Conservation (phyloP, 1,140 invertebrate genomes). For the Drosophila neocordata region DNA sequence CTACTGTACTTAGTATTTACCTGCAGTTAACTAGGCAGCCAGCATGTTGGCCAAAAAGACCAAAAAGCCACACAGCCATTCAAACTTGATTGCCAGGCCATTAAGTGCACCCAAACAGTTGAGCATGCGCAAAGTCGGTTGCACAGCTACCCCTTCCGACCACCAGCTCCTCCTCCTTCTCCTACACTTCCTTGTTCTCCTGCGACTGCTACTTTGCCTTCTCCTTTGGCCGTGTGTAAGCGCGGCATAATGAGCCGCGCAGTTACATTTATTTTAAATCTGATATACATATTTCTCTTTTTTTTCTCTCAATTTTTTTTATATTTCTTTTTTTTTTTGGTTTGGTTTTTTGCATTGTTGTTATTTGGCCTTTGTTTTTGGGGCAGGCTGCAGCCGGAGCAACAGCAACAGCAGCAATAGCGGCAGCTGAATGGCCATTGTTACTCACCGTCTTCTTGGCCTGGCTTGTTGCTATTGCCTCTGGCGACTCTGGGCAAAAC, state of each 20-base stretch:
- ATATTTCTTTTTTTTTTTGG: slow-evolving; percentile 18
- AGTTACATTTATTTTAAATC: slow-evolving; percentile 82
- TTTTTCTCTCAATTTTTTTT: slow-evolving; percentile 27
- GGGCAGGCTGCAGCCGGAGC: slow-evolving; percentile 32
- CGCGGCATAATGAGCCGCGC: slow-evolving; percentile 79
- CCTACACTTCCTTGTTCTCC: background rate
- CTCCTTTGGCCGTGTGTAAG: slow-evolving; percentile 56
- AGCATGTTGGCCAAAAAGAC: slow-evolving; percentile 55
- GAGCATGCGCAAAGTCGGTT: slow-evolving; percentile 63
- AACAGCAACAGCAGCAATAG: slow-evolving; percentile 54
- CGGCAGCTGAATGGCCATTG: slow-evolving; percentile 55
- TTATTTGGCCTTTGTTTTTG: slow-evolving; percentile 61
- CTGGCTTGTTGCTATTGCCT: slow-evolving; percentile 55
- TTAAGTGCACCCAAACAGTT: slow-evolving; percentile 76
- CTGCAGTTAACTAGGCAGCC: slow-evolving; percentile 65
- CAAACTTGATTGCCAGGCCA: slow-evolving; percentile 73
- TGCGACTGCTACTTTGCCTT: background rate
- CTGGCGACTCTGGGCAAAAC: slow-evolving; percentile 67
- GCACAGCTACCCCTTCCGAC: slow-evolving; percentile 34
- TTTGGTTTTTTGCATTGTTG: slow-evolving; percentile 50
- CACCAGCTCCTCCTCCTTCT: background rate
- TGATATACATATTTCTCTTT: slow-evolving; percentile 79
- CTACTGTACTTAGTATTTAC: slow-evolving; percentile 39
- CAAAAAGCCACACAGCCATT: slow-evolving; percentile 42
- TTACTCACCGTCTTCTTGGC: slow-evolving; percentile 62